Evolutionary conservation across 2,797 vertebrate genomes (phyloP).

Genomic region (Bucorvus abyssinicus): DNA sequence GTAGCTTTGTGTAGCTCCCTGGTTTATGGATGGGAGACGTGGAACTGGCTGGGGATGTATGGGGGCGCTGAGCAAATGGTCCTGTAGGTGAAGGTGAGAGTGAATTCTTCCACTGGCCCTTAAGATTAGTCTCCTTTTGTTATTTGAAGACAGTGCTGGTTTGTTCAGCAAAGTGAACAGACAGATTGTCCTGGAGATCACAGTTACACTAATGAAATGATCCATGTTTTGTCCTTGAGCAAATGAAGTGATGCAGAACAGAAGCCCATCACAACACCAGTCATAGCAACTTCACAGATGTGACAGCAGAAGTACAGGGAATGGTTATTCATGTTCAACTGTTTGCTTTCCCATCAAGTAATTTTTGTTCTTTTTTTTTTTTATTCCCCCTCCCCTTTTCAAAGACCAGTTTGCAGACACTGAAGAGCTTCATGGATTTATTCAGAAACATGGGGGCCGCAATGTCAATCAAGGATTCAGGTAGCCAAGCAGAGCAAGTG

Average conservation of each 20-base stretch:
- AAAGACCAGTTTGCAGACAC: background rate
- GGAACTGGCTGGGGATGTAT: background rate
- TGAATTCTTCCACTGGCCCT: background rate
- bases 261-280: background rate
- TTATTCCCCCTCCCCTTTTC: background rate
- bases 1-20: background rate
- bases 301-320: background rate
- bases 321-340: background rate
- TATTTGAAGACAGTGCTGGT: background rate
- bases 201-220: background rate
- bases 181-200: background rate
- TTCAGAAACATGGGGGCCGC: background rate
- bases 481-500: background rate
- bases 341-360: background rate
- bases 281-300: background rate
- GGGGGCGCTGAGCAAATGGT: background rate
- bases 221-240: background rate
- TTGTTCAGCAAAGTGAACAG: background rate
- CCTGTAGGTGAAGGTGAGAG: background rate
- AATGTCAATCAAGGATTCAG: background rate
- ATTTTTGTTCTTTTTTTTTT: background rate
- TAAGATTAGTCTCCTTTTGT: background rate
- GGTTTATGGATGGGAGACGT: background rate
- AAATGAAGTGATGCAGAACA: background rate
- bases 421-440: background rate